Conservation (phyloP, 2,113 vertebrate species). For the Poeciliopsis turrubarensis region DNA sequence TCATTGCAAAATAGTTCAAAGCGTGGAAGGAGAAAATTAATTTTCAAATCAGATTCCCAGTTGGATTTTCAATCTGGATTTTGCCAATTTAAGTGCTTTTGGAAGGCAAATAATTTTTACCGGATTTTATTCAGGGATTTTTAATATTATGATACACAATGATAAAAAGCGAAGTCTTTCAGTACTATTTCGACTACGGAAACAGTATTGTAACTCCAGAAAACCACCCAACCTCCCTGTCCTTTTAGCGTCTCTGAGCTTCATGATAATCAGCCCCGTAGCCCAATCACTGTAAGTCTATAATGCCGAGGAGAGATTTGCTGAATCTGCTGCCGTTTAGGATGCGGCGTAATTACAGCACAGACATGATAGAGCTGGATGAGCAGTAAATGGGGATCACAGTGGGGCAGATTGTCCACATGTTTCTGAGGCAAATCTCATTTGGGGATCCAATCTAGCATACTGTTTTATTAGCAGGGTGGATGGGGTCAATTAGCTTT, state of each 20-base stretch:
- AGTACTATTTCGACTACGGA: background rate
- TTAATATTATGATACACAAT: background rate
- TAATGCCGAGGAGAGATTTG: constrained; percentile 82
- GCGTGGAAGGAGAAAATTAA: background rate
- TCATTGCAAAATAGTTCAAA: background rate
- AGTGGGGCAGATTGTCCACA: constrained; percentile 66
- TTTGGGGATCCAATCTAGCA: constrained; percentile 49
- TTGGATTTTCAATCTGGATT: background rate
- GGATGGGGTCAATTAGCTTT: constrained; percentile 46
- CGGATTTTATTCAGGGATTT: background rate
- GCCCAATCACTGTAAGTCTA: constrained; percentile 74
- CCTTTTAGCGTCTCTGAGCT: constrained; percentile 27
- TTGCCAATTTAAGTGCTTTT: too few species aligned
- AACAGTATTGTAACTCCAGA: constrained; percentile 4
- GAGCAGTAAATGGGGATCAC: constrained; percentile 79
- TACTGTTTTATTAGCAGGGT: constrained; percentile 48
- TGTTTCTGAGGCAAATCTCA: constrained; percentile 78
- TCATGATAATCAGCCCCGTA: constrained; percentile 54
- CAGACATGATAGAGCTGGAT: constrained; percentile 78
- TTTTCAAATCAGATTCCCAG: background rate
- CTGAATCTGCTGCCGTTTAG: constrained; percentile 86
- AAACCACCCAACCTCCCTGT: background rate
- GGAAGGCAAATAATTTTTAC: too few species aligned
- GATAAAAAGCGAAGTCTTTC: background rate
- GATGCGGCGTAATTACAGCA: constrained; percentile 83